phyloP scores from a whole-genome alignment of 2,113 vertebrate genomes.

The Petaurus breviceps region DNA sequence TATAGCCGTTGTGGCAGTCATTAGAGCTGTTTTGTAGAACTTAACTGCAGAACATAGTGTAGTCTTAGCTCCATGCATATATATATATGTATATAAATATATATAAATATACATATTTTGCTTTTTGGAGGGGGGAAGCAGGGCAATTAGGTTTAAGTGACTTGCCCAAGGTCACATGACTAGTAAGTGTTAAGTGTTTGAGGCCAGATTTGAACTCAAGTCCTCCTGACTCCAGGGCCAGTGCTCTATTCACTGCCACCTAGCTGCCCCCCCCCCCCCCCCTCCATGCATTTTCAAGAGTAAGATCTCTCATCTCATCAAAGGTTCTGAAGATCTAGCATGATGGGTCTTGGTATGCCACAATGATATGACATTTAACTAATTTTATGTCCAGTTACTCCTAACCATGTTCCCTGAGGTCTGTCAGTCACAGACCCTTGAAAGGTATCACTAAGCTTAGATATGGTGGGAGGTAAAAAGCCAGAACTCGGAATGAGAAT shows the following conservation, averaged over 20 bases:
- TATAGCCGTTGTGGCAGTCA: neutral
- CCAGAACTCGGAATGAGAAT: neutral
- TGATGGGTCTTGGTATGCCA: neutral
- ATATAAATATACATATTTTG: too few species aligned
- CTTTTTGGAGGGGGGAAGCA: too few species aligned
- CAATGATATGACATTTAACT: too few species aligned
- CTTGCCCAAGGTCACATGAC: too few species aligned
- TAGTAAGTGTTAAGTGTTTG: too few species aligned
- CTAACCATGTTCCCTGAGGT: neutral
- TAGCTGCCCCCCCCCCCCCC: too few species aligned
- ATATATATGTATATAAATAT: too few species aligned
- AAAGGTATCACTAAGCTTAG: rapidly evolving
- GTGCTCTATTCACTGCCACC: too few species aligned
- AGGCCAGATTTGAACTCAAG: too few species aligned
- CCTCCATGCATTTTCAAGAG: rapidly evolving
- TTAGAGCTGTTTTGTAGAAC: rapidly evolving
- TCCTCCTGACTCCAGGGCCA: too few species aligned
- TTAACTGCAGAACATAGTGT: neutral
- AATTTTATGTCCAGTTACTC: neutral
- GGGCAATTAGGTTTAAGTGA: too few species aligned
- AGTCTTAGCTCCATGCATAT: too few species aligned
- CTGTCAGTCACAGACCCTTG: neutral
- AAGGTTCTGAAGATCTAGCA: neutral
- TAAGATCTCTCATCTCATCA: neutral
- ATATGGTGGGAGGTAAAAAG: neutral